These are phyloP conservation scores for Gallinago solitaria DNA, from an alignment of 2,797 vertebrate genomes.

Conservation along the genomic window DNA sequence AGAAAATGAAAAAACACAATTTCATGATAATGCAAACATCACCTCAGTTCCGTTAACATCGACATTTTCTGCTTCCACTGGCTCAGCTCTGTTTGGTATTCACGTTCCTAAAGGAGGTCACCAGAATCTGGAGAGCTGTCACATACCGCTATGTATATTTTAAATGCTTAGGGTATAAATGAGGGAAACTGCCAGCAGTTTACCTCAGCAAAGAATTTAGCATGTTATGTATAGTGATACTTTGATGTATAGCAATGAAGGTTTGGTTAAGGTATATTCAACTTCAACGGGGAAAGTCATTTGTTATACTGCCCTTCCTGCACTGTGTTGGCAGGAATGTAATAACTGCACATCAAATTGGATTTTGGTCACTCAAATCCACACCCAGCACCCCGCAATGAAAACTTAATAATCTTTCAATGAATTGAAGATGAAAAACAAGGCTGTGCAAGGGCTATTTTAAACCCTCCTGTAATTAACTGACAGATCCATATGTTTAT, in stretches of 20 bases:
- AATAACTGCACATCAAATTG: background rate
- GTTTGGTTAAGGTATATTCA: background rate
- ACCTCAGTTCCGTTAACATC: background rate
- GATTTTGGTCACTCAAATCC: background rate
- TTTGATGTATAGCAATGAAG: background rate
- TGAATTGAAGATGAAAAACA: background rate
- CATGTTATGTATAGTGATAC: background rate
- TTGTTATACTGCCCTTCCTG: background rate
- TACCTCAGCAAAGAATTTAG: background rate
- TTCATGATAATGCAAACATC: background rate
- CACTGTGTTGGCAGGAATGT: background rate
- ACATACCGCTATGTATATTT: background rate
- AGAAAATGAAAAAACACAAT: accelerated
- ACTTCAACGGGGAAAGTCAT: background rate
- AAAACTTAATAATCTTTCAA: background rate
- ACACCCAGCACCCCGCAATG: background rate
- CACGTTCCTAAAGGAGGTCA: background rate
- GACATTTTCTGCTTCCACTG: background rate
- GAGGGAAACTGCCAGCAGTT: background rate
- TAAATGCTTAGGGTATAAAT: background rate
- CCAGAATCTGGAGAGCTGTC: background rate
- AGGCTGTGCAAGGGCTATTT: background rate
- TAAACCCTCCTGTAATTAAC: background rate
- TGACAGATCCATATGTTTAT: background rate
- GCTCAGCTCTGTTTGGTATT: background rate